A percentile compares a stretch with the other conserved stretches of the same genome.
Conservation (phyloP, 2,888 invertebrate genomes). For the Thecocarcelia acutangulata region DNA sequence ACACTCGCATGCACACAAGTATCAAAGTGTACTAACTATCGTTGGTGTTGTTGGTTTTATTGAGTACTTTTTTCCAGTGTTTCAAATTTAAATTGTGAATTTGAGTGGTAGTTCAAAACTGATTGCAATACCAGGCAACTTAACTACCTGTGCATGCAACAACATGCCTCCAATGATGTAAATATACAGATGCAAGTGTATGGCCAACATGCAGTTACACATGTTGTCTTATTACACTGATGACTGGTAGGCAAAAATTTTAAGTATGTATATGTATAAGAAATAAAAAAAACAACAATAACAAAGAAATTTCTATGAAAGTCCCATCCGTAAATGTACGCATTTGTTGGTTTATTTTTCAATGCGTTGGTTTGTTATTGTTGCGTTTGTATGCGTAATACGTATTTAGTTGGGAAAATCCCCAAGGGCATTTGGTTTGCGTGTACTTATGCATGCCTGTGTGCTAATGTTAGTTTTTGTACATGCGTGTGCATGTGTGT, state of each 20-base stretch:
- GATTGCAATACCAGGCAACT: conserved; percentile 56
- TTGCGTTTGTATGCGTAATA: conserved; percentile 43
- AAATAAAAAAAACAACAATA: neutral
- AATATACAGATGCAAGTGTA: conserved; percentile 47
- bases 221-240: conserved; percentile 41
- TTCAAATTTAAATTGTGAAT: conserved; percentile 60
- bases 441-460: neutral
- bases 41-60: conserved; percentile 50
- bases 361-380: neutral
- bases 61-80: neutral
- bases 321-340: conserved; percentile 3
- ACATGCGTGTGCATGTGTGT: neutral
- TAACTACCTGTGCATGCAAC: conserved; percentile 56
- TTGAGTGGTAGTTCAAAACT: conserved; percentile 57
- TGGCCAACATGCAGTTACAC: conserved; percentile 23
- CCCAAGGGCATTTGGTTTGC: conserved; percentile 36
- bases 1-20: neutral
- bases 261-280: neutral
- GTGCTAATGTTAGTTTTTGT: neutral
- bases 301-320: neutral
- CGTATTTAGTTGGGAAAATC: conserved; percentile 28
- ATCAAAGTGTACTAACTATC: neutral
- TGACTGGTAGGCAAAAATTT: conserved; percentile 31
- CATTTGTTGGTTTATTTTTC: conserved; percentile 11
- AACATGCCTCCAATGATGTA: conserved; percentile 32